These are phyloP conservation scores for Hystrix cristata DNA, from an alignment of 2,113 vertebrate genomes.

Conservation along the genomic window DNA sequence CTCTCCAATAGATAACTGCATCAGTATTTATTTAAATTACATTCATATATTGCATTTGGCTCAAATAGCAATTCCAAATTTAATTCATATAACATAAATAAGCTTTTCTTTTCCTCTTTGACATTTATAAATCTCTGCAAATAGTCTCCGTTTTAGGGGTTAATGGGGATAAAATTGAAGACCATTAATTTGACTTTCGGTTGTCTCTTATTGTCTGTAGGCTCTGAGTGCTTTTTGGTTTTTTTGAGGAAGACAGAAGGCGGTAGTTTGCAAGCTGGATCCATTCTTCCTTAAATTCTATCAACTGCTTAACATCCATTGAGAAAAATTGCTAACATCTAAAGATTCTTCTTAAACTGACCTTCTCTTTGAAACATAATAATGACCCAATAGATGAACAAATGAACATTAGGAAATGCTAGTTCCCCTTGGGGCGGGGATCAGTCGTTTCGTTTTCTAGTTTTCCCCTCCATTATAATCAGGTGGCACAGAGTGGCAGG, in stretches of 20 bases:
- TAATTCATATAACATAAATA: constrained; percentile 43
- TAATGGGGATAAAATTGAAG: neutral
- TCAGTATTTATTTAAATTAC: constrained; percentile 59
- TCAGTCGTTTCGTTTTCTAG: neutral
- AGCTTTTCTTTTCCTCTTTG: constrained; percentile 59
- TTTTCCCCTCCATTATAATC: constrained; percentile 43
- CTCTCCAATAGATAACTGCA: constrained; percentile 58
- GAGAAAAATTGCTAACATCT: neutral
- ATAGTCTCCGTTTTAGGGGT: neutral
- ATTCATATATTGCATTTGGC: constrained; percentile 52
- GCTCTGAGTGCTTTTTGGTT: neutral
- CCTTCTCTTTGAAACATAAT: constrained; percentile 48
- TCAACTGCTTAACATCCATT: neutral
- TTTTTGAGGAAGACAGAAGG: neutral
- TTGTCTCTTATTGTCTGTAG: neutral
- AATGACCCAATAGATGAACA: neutral
- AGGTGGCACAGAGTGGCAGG: neutral
- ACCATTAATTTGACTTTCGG: constrained; percentile 16
- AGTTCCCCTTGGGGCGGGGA: neutral
- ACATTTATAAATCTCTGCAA: constrained; percentile 60
- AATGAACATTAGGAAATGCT: constrained; percentile 36
- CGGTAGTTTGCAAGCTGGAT: neutral
- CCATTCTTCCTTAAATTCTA: neutral
- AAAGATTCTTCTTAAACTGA: constrained; percentile 10
- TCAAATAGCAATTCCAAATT: constrained; percentile 61